Base-by-base conservation (phyloP, 2,888 invertebrate genomes). In the Sclerodermus sp. region DNA sequence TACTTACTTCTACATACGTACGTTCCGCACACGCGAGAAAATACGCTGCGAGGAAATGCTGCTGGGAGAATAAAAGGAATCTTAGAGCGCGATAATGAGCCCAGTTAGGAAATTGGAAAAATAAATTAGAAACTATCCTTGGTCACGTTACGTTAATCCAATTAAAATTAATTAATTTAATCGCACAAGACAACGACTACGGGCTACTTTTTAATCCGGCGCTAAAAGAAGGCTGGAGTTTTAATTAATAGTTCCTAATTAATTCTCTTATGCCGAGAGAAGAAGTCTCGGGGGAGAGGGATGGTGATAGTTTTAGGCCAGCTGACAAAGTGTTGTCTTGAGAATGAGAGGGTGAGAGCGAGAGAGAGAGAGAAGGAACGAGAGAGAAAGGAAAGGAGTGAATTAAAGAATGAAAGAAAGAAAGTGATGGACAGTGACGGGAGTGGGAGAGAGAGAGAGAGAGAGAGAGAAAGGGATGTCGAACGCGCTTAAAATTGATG, bases 401-500 rank as follows among this genome's bases (percentile, higher is more conserved):
- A n/a, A n/a, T n/a, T n/a, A n/a, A n/a, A n/a, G n/a, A n/a, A n/a
- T n/a, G n/a, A n/a, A n/a, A n/a, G n/a, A n/a, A n/a, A n/a, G n/a
- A n/a, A n/a, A n/a, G n/a, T n/a, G n/a, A 8, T 34, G 18, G 17
- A n/a, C 12, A 43, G 5, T 32, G 4, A 16, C 6, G 34, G 43
- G 12, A 23, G 47, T 13, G 40, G 12, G 17, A 12, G 31, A 37
- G 34, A 30, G 34, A 41, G 34, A 42, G 38, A 38, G 49, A 42
- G 43, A 34, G 29, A 41, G 39, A 12, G 13, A 10, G 17, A 55
- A 61, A 53, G 56, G 55, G 50, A 55, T 55, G 48, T 57, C 57
- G 63, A 57, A 49, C 61, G 61, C 60, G 66, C 49, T 62, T 67
- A 67, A 70, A 70, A 70, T 68, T 66, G 67, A 70, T 67, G 68